Conservation (phyloP, 2,113 vertebrate genomes). For the Regulus satrapa region DNA sequence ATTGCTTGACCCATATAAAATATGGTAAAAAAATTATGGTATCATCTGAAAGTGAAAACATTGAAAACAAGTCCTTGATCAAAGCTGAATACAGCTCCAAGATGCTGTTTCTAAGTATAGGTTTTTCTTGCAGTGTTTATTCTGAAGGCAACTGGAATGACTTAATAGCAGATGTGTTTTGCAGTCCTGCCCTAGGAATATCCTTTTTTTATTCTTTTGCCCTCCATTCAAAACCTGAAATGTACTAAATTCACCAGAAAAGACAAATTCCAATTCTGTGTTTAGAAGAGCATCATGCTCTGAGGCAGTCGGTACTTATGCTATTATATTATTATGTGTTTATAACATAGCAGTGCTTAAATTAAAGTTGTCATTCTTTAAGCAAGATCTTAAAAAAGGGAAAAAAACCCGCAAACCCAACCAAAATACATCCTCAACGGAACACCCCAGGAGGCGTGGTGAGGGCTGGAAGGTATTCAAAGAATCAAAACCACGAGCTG, state of each 20-base stretch:
- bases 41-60: neutral
- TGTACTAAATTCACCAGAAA: neutral
- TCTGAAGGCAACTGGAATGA: neutral
- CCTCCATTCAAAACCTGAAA: neutral
- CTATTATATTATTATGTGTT: neutral
- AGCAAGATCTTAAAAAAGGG: neutral
- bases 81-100: neutral
- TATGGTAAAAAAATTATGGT: neutral
- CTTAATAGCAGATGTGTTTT: neutral
- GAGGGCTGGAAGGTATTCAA: neutral
- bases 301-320: neutral
- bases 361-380: neutral
- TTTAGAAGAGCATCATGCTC: neutral
- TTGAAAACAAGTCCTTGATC: neutral
- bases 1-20: neutral
- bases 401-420: neutral
- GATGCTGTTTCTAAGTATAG: neutral
- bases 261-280: fast-evolving
- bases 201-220: neutral
- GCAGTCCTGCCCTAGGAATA: neutral
- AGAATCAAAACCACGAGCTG: neutral
- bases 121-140: neutral
- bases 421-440: neutral
- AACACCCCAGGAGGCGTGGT: neutral
- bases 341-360: neutral